Percentiles rank a stretch among this genome's conserved stretches.
These are phyloP conservation scores for Dolichopus griseipennis DNA, from an alignment of 2,888 invertebrate genomes.

Conservation along the genomic window DNA sequence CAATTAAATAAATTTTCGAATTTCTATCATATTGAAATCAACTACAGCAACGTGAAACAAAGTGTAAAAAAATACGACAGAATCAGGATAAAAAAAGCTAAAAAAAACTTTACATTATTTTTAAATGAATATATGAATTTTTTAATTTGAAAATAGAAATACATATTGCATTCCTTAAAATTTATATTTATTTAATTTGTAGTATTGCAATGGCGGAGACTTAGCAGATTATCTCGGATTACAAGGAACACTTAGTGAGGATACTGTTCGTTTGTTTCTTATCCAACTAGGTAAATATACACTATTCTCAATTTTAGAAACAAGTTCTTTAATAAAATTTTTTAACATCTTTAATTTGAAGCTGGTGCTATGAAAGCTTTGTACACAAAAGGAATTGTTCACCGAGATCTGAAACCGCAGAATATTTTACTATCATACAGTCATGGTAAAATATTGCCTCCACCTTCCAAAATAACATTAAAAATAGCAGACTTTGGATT, in stretches of 20 bases:
- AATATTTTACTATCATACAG: constrained; percentile 90
- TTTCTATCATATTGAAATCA: no score
- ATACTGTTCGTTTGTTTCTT: constrained; percentile 90
- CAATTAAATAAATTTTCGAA: no score
- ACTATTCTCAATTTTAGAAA: constrained; percentile 1
- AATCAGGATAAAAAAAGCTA: no score
- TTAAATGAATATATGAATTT: no score
- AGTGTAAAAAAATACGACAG: no score
- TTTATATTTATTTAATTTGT: constrained; percentile 21
- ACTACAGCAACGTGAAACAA: no score
- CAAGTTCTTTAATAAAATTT: background rate
- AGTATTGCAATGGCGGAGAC: constrained; percentile 99
- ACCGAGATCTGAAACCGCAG: constrained; percentile 98
- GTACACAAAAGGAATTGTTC: constrained; percentile 95
- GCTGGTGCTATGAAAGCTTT: constrained; percentile 97
- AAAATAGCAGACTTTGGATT: constrained; percentile 99
- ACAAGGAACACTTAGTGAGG: constrained; percentile 93
- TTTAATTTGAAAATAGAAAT: no score
- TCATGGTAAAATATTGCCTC: constrained; percentile 46
- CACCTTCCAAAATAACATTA: constrained; percentile 73
- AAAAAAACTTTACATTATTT: no score
- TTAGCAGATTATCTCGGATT: constrained; percentile 92
- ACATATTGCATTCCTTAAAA: background rate
- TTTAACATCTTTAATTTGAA: constrained; percentile 34
- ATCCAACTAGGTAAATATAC: constrained; percentile 70